Conservation (phyloP, 2,888 invertebrate species). For the Coelogynopora nodosa region DNA sequence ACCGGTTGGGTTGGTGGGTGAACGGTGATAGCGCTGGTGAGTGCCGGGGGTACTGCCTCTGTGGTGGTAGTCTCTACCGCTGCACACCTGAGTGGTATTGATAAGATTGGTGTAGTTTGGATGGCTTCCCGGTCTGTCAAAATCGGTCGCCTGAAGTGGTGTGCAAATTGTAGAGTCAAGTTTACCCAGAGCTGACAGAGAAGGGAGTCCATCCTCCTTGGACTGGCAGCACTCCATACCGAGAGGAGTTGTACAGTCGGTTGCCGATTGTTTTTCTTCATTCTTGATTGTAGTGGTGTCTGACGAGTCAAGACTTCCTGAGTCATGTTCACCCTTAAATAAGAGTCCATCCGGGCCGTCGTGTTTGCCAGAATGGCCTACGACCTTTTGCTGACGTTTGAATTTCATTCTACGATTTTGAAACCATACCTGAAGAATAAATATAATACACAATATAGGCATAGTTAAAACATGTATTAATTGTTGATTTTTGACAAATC, state of each 20-base stretch:
- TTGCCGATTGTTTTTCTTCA: neutral
- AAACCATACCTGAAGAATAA: slow-evolving; percentile 6
- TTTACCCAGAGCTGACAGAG: neutral
- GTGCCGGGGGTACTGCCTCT: neutral
- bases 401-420: neutral
- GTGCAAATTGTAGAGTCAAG: neutral
- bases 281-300: neutral
- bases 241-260: neutral
- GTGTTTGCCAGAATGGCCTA: neutral
- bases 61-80: neutral
- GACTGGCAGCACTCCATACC: neutral
- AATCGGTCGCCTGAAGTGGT: neutral
- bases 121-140: neutral
- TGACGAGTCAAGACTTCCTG: neutral
- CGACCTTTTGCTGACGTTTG: neutral
- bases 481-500: no score
- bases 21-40: slow-evolving; percentile 2
- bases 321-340: neutral
- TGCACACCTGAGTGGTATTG: no score
- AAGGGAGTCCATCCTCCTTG: neutral
- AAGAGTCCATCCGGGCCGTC: neutral
- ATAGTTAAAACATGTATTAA: no score
- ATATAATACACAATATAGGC: no score
- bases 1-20: neutral
- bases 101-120: no score